phyloP scores from a whole-genome alignment of 2,113 vertebrate genomes.

The Phyllostomus hastatus region DNA sequence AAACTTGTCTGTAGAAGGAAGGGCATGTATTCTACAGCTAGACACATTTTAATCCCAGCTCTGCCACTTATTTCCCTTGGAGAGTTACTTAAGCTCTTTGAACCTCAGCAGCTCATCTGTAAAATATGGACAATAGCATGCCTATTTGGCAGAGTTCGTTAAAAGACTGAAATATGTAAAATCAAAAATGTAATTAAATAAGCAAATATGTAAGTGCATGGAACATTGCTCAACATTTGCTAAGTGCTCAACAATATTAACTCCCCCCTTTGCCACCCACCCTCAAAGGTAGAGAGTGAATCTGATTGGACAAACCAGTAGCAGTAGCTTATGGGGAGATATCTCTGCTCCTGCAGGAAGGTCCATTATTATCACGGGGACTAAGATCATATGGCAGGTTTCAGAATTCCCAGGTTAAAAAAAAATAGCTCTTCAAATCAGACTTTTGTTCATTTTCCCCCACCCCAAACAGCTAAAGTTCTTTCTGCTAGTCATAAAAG shows the following conservation, averaged over 20 bases:
- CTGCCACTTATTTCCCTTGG: not conserved
- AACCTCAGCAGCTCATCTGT: not conserved
- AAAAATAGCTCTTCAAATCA: not conserved
- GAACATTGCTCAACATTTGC: not conserved
- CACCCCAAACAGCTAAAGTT: not conserved
- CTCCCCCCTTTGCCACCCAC: not conserved
- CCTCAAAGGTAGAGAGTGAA: not conserved
- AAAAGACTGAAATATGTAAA: not conserved
- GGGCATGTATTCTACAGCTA: not conserved
- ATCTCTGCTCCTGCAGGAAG: not conserved
- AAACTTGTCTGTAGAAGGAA: not conserved
- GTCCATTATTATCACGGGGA: not conserved
- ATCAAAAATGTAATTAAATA: not conserved
- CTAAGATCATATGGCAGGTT: not conserved
- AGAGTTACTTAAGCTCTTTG: not conserved
- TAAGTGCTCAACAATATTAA: not conserved
- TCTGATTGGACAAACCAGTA: not conserved
- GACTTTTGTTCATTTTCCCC: not conserved
- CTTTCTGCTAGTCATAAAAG: not conserved
- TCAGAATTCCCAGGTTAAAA: not conserved
- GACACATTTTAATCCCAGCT: not conserved
- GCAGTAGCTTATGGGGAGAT: not conserved
- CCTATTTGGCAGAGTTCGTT: not conserved
- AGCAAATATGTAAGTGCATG: not conserved
- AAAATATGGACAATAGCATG: not conserved